A percentile compares a stretch with the other conserved stretches of the same genome.
Evolutionary conservation across 2,797 vertebrate species (phyloP).

Genomic region (Lacerta agilis): DNA sequence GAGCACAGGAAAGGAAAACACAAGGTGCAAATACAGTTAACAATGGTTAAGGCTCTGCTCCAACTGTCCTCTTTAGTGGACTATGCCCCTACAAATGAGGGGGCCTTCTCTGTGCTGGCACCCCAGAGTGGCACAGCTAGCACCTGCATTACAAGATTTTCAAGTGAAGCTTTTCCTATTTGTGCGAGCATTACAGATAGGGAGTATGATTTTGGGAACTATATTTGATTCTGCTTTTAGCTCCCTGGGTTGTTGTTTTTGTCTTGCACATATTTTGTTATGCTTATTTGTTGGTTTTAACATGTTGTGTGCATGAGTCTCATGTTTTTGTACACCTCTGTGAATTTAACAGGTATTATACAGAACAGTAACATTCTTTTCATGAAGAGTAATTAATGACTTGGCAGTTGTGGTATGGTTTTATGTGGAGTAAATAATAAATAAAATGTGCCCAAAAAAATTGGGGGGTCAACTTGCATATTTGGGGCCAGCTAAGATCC

Average conservation of each 20-base stretch:
- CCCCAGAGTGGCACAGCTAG: no score
- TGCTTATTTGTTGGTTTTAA: background rate
- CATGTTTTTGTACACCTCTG: background rate
- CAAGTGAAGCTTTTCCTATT: background rate
- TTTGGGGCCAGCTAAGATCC: no score
- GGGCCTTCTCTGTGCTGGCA: no score
- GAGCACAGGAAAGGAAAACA: background rate
- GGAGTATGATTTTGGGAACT: background rate
- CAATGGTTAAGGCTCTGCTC: background rate
- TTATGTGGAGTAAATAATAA: no score
- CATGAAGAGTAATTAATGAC: background rate
- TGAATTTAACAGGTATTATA: background rate
- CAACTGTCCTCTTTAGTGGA: background rate
- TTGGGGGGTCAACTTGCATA: no score
- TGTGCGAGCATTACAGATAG: background rate
- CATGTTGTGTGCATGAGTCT: background rate
- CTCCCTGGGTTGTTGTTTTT: background rate
- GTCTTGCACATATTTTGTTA: background rate
- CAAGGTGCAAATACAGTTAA: background rate
- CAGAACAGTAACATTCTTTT: background rate
- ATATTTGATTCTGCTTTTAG: background rate
- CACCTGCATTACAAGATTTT: no score
- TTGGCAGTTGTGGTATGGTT: no score
- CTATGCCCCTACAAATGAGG: background rate
- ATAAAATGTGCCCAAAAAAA: no score